A percentile compares a stretch with the other conserved stretches of the same genome.
Conservation (phyloP, 2,888 invertebrate species). For the Hyposoter dolosus region DNA sequence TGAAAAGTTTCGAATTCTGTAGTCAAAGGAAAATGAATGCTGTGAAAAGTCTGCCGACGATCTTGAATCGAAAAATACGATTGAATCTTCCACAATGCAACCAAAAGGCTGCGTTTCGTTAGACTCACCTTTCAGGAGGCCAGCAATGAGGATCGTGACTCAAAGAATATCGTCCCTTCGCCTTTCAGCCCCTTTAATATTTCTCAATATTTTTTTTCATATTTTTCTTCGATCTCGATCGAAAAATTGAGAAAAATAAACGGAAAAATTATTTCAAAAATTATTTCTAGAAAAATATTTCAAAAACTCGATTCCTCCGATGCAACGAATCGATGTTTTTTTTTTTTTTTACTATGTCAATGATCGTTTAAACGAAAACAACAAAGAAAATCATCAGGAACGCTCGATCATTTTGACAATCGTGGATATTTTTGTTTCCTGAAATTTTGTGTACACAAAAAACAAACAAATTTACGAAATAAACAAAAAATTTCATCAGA, state of each 20-base stretch:
- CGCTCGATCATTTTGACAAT: too few species aligned
- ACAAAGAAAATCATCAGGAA: too few species aligned
- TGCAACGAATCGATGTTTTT: constrained; percentile 35
- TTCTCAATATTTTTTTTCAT: neutral
- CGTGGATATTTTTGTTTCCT: too few species aligned
- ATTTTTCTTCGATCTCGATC: neutral
- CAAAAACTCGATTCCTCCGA: constrained; percentile 8
- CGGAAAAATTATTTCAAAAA: too few species aligned
- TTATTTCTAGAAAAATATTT: too few species aligned
- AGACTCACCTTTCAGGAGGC: neutral
- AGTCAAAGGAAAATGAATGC: constrained; percentile 14
- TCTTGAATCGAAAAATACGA: constrained; percentile 14
- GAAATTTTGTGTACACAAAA: too few species aligned
- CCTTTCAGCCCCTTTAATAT: neutral
- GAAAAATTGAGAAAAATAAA: neutral
- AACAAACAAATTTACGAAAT: too few species aligned
- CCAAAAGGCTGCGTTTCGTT: neutral
- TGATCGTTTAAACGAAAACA: too few species aligned
- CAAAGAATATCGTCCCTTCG: constrained; percentile 1
- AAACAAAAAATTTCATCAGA: too few species aligned
- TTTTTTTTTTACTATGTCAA: constrained; percentile 2
- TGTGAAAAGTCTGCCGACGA: constrained; percentile 16
- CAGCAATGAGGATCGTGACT: constrained; percentile 3
- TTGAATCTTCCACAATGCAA: neutral
- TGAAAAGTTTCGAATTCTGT: constrained; percentile 19